These are phyloP conservation scores for Stegastes partitus DNA, from an alignment of 2,113 vertebrate species.

Conservation along the genomic window DNA sequence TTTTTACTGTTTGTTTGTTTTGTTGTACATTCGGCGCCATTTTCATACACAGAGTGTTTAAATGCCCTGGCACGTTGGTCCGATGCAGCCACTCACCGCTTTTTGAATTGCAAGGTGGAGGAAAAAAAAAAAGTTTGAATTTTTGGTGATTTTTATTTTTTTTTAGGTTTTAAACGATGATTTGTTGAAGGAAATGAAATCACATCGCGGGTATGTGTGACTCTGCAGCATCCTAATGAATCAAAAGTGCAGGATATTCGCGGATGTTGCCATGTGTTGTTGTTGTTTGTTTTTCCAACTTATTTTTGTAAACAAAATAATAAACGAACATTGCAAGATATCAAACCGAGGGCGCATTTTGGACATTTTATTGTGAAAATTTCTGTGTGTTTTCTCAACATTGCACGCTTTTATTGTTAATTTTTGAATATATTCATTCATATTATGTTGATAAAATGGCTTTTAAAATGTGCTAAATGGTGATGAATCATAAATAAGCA, in stretches of 20 bases:
- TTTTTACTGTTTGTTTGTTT: constrained; percentile 77
- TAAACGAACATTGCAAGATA: constrained; percentile 18
- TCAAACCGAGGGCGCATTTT: not conserved
- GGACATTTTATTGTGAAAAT: not conserved
- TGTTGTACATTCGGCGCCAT: constrained; percentile 82
- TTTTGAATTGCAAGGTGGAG: not conserved
- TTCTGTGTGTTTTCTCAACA: not conserved
- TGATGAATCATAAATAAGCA: not conserved
- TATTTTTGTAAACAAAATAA: constrained; percentile 36
- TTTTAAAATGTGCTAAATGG: not conserved
- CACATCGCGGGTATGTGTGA: rapidly evolving
- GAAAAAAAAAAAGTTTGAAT: constrained; percentile 29
- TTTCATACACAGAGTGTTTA: constrained; percentile 80
- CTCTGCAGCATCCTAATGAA: constrained; percentile 14
- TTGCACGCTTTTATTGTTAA: not conserved
- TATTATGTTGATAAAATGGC: no score
- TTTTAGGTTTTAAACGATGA: not conserved
- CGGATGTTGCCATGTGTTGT: constrained; percentile 16
- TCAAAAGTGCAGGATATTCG: constrained; percentile 5
- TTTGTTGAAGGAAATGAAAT: not conserved
- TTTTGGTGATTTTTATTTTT: not conserved
- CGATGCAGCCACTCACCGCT: not conserved
- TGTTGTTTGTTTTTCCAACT: not conserved
- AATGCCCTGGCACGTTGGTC: constrained; percentile 68
- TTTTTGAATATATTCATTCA: no score